Base-by-base conservation (phyloP, 2,888 invertebrate species). In the Chydorus sphaericus region DNA sequence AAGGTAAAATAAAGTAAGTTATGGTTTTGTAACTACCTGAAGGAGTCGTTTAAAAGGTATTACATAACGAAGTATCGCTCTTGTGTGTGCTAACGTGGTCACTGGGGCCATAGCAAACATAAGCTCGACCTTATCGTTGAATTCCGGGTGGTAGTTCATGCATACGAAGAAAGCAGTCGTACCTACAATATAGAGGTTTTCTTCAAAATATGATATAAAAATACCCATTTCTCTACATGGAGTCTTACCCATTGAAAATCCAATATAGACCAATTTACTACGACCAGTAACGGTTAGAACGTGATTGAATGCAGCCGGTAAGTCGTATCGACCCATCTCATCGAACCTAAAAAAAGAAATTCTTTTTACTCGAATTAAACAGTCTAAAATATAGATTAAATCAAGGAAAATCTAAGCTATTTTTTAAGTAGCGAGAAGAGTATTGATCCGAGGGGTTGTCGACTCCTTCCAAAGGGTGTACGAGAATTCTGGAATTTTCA, bases 191-290 rank as follows among this genome's bases (percentile, higher is more conserved):
- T 76, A 78, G 64, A 79, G 78, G 6, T n/a, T n/a, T n/a, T n/a
- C n/a, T n/a, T n/a, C n/a, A n/a, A n/a, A n/a, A n/a, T n/a, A n/a
- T n/a, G n/a, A n/a, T n/a, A n/a, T n/a, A n/a, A n/a, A n/a, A n/a
- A n/a, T n/a, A n/a, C n/a, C n/a, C n/a, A n/a, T n/a, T n/a, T n/a
- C n/a, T n/a, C n/a, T n/a, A n/a, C n/a, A n/a, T n/a, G n/a, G n/a
- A n/a, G n/a, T n/a, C n/a, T n/a, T n/a, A 28, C 79, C 79, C 71
- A 80, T 73, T 2, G 79, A 79, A 66, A 78, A 77, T 2, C 53
- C 53, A 20, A 53, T 29, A 65, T 75, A 78, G 52, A 69, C 67
- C 2, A 79, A 59, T 51, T 68, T 65, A 16, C 66, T 55, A 14
- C 66, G 65, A 48, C 79, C 75, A 62, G 83, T 81, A 6, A 60